Conservation (phyloP, 2,888 invertebrate genomes). For the Smittia aterrima region DNA sequence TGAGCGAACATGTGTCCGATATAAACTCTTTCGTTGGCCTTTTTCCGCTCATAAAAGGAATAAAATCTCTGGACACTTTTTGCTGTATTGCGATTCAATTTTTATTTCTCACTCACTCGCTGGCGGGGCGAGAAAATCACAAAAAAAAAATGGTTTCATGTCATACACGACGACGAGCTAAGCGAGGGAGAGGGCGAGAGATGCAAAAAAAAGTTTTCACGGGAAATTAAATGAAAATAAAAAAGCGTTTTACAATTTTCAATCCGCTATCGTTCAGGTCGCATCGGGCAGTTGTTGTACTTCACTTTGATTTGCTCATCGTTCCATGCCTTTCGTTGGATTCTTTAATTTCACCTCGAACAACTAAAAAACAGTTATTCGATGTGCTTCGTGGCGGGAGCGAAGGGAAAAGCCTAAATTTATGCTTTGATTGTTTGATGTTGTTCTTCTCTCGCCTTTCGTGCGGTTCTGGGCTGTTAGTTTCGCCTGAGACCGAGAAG, state of each 20-base stretch:
- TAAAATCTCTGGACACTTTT: background rate
- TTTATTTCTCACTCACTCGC: background rate
- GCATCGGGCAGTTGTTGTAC: background rate
- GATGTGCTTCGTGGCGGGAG: background rate
- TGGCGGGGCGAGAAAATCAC: background rate
- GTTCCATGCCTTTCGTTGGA: background rate
- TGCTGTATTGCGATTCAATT: background rate
- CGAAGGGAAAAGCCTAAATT: conserved; percentile 24
- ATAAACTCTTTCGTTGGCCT: background rate
- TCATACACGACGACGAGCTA: background rate
- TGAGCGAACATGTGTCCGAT: conserved; percentile 32
- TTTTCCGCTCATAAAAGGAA: background rate
- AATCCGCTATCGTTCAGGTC: background rate
- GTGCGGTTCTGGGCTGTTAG: conserved; percentile 35
- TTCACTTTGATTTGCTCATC: background rate
- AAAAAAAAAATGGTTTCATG: background rate
- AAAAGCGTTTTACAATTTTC: background rate
- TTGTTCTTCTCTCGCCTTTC: background rate
- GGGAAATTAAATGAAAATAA: conserved; percentile 36
- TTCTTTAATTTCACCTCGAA: background rate
- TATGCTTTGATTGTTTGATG: conserved; percentile 40
- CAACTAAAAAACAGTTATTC: conserved; percentile 36
- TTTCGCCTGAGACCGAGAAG: background rate
- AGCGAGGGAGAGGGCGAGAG: background rate
- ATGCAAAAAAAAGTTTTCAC: conserved; percentile 27